Percentiles rank a stretch among this genome's conserved stretches.
Evolutionary conservation across 2,888 invertebrate species (phyloP).

Genomic region (Perizoma affinitatum): DNA sequence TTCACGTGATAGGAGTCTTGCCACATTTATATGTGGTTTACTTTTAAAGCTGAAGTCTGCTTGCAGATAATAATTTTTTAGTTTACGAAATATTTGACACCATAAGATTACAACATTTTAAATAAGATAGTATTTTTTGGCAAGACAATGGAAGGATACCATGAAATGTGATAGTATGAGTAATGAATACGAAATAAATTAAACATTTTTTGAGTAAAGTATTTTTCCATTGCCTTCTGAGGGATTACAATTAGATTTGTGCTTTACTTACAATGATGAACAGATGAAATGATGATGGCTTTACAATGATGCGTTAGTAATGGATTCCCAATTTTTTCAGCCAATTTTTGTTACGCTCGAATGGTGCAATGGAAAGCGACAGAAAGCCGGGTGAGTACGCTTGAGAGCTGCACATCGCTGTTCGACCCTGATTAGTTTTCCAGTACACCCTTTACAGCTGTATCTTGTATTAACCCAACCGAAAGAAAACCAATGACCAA

Average conservation of each 20-base stretch:
- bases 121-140: conserved; percentile 12
- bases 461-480: conserved; percentile 85
- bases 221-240: conserved; percentile 44
- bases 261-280: conserved; percentile 81
- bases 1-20: conserved; percentile 19
- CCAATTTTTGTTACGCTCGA: conserved; percentile 79
- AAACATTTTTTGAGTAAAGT: too few relatives aligned
- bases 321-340: conserved; percentile 79
- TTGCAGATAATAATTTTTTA: conserved; percentile 13
- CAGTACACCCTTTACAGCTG: conserved; percentile 82
- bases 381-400: conserved; percentile 75
- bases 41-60: conserved; percentile 20
- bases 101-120: conserved; percentile 3
- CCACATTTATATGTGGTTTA: conserved; percentile 22
- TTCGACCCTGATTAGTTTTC: conserved; percentile 77
- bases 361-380: conserved; percentile 83
- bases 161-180: not conserved
- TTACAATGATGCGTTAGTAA: conserved; percentile 84
- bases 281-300: conserved; percentile 77
- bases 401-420: conserved; percentile 67
- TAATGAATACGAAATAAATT: too few relatives aligned
- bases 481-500: conserved; percentile 83
- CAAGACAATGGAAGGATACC: conserved; percentile 27
- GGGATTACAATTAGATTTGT: conserved; percentile 58
- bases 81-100: conserved; percentile 15